Conservation (phyloP, 2,888 invertebrate genomes). For the Leucozona laternaria region DNA sequence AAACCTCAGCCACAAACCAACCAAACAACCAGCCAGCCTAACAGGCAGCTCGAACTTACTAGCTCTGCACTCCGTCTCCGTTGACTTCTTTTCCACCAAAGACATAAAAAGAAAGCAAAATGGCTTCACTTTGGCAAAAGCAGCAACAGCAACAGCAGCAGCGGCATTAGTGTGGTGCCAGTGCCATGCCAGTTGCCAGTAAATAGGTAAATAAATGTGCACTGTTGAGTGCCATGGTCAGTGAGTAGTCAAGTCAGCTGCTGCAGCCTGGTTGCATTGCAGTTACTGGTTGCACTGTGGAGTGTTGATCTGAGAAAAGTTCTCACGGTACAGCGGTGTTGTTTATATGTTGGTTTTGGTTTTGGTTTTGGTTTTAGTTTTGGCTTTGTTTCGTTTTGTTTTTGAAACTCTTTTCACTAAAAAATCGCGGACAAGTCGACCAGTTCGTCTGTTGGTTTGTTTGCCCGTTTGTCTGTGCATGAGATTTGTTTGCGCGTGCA, state of each 20-base stretch:
- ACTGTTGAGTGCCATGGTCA: slow-evolving; percentile 74
- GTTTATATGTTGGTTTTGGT: slow-evolving; percentile 39
- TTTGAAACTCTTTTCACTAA: slow-evolving; percentile 72
- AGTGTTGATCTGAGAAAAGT: slow-evolving; percentile 67
- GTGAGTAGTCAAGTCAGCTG: slow-evolving; percentile 76
- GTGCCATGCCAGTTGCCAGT: slow-evolving; percentile 20
- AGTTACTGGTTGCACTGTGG: slow-evolving; percentile 45
- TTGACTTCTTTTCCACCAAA: slow-evolving; percentile 33
- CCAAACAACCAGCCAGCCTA: slow-evolving; percentile 50
- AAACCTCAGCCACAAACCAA: slow-evolving; percentile 63
- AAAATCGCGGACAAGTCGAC: slow-evolving; percentile 68
- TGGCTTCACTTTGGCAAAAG: slow-evolving; percentile 46
- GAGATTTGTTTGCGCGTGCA: slow-evolving; percentile 63
- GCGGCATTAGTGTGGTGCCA: neutral
- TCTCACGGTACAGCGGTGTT: slow-evolving; percentile 70
- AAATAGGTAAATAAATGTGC: slow-evolving; percentile 68
- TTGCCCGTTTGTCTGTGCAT: slow-evolving; percentile 64
- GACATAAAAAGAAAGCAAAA: slow-evolving; percentile 71
- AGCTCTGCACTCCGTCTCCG: slow-evolving; percentile 39
- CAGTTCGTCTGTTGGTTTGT: slow-evolving; percentile 62
- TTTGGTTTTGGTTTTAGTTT: slow-evolving; percentile 25
- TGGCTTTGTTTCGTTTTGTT: slow-evolving; percentile 43
- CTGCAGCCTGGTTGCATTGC: slow-evolving; percentile 50
- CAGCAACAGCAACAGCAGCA: neutral
- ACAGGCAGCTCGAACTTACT: slow-evolving; percentile 53